Evolutionary conservation across 2,113 vertebrate genomes (phyloP).

Genomic region (Leptosomus discolor): DNA sequence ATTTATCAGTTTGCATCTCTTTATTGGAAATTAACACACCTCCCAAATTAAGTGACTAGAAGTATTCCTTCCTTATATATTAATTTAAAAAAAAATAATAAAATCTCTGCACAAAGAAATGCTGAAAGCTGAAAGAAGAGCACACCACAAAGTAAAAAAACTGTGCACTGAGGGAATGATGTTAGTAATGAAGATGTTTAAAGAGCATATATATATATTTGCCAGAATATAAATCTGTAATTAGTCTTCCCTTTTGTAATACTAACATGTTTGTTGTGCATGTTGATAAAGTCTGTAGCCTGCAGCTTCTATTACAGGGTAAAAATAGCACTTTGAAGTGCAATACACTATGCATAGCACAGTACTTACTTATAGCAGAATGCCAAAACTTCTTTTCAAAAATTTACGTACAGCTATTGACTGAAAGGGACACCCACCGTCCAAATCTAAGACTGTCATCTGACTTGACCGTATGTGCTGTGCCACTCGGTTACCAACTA

Average conservation of each 20-base stretch:
- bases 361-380: neutral
- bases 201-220: slow-evolving; percentile 20
- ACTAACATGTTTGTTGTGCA: neutral
- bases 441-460: neutral
- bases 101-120: neutral
- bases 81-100: neutral
- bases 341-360: neutral
- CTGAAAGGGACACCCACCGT: neutral
- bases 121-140: neutral
- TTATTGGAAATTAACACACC: neutral
- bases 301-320: neutral
- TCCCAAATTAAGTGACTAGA: neutral
- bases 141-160: neutral
- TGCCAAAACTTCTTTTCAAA: neutral
- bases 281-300: slow-evolving; percentile 40
- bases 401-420: neutral
- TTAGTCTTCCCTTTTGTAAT: slow-evolving; percentile 58
- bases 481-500: neutral
- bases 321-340: slow-evolving; percentile 30
- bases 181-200: slow-evolving; percentile 38
- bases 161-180: neutral
- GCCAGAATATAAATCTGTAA: slow-evolving; percentile 45
- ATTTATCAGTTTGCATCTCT: neutral
- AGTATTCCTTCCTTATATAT: neutral
- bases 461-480: accelerated